These are phyloP conservation scores for Anodontia alba DNA, from an alignment of 2,888 invertebrate species.

Conservation along the genomic window DNA sequence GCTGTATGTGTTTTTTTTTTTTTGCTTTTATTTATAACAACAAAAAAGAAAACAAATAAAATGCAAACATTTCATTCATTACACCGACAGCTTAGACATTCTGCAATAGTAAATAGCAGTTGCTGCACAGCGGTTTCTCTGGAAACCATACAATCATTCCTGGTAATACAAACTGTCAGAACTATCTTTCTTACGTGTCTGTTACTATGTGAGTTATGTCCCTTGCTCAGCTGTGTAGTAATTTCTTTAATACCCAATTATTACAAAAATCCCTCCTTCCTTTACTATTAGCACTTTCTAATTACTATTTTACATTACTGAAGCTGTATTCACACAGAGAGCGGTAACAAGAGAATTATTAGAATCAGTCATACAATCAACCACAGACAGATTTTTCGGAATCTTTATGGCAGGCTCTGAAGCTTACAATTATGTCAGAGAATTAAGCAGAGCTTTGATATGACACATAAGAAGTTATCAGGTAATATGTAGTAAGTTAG, in stretches of 20 bases:
- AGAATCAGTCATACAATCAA: constrained; percentile 51
- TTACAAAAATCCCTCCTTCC: constrained; percentile 7
- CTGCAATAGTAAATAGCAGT: too few relatives aligned
- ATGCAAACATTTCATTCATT: too few relatives aligned
- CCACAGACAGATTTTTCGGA: constrained; percentile 25
- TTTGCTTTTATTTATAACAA: too few relatives aligned
- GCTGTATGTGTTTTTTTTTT: too few relatives aligned
- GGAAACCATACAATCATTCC: not conserved
- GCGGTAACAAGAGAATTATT: constrained; percentile 53
- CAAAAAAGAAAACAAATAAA: too few relatives aligned
- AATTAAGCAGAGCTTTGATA: not conserved
- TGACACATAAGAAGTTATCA: not conserved
- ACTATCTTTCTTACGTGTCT: not conserved
- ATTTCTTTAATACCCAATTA: constrained; percentile 11
- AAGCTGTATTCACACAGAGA: not conserved
- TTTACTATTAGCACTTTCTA: constrained; percentile 5
- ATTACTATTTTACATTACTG: constrained; percentile 12
- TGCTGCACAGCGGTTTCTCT: not conserved
- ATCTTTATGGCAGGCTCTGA: constrained; percentile 20
- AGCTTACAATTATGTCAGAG: not conserved
- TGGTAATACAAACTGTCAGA: not conserved
- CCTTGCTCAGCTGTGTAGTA: not conserved
- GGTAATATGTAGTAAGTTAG: not conserved
- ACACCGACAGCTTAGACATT: too few relatives aligned
- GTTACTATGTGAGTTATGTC: not conserved